Base-by-base conservation (phyloP, 2,113 vertebrate genomes). In the Coptodon bakossiorum region DNA sequence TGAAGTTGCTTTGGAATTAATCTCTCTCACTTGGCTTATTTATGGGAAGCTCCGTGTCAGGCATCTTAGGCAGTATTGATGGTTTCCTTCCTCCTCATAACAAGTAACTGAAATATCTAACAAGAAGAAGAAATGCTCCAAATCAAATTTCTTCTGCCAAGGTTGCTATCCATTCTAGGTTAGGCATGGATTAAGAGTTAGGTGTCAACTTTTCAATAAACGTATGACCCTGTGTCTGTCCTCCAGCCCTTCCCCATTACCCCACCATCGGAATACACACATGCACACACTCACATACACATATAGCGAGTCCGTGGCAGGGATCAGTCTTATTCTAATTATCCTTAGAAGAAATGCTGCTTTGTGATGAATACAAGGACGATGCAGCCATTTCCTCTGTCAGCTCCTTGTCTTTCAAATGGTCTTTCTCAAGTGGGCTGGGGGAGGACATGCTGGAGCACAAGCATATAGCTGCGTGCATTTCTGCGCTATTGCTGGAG, bases 351-450 rank as follows among this genome's bases (percentile, higher is more conserved):
- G 85, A 78, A 92, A 57, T 84, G 59, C 71, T 43, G 78, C 88
- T 82, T 76, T 76, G 86, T 95, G 96, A 96, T 93, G 86, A 93
- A 96, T 92, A 89, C 96, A 96, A 96, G 95, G 95, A 95, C 95
- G 40, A 90, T 82, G 73, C 89, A 61, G 86, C 89, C 92, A 87
- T 95, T 95, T 88, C 81, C 76, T 86, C 84, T 91, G 92, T 95
- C 92, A 93, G 90, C 91, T 86, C 78, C 91, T 81, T 88, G 89
- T 88, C 93, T 93, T 90, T 93, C 90, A 92, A 92, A 96, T 89
- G 81, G 84, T 82, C 82, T 84, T 61, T 40, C 71, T 90, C n/a
- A 50, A 17, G 52, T 79, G 61, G 48, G 81, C 24, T 85, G 34
- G 61, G 19, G 9, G 61, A 78, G 40, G 80, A 84, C 78, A 84